phyloP scores from a whole-genome alignment of 2,113 vertebrate genomes.

The Gila orcuttii region DNA sequence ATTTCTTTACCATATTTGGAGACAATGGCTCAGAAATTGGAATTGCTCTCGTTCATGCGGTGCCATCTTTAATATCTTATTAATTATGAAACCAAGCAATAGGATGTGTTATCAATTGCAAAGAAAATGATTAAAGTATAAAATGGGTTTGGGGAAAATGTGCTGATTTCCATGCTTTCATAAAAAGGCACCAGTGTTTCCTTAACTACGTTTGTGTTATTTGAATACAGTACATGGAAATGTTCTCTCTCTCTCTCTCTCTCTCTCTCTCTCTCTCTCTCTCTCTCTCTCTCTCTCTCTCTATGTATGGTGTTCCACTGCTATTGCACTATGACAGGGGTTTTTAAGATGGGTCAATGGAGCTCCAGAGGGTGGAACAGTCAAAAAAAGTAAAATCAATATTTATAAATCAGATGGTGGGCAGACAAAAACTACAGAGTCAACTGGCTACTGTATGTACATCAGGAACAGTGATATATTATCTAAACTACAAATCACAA shows the following conservation, averaged over 20 bases:
- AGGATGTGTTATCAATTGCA: constrained; percentile 14
- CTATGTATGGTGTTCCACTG: too few relatives aligned
- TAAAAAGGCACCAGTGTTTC: not conserved
- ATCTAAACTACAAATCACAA: too few relatives aligned
- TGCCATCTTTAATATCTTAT: constrained; percentile 45
- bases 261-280: too few relatives aligned
- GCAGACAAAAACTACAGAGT: too few relatives aligned
- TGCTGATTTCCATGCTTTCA: not conserved
- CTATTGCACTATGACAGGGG: too few relatives aligned
- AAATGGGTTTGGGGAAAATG: not conserved
- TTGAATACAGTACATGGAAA: not conserved
- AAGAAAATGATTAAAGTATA: not conserved
- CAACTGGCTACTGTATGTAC: too few relatives aligned
- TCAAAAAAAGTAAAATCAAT: not conserved
- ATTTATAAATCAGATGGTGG: too few relatives aligned
- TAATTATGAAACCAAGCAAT: constrained; percentile 31
- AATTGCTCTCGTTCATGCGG: constrained; percentile 44
- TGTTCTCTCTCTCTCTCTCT: not conserved
- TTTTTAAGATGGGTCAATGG: too few relatives aligned
- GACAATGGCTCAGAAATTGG: constrained; percentile 42
- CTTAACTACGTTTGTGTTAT: not conserved
- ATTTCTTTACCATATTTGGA: constrained; percentile 40
- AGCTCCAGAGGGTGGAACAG: too few relatives aligned
- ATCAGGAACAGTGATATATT: too few relatives aligned
- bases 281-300: too few relatives aligned